phyloP scores from a whole-genome alignment of 1,140 invertebrate species.

The Zaprionus ornatus region DNA sequence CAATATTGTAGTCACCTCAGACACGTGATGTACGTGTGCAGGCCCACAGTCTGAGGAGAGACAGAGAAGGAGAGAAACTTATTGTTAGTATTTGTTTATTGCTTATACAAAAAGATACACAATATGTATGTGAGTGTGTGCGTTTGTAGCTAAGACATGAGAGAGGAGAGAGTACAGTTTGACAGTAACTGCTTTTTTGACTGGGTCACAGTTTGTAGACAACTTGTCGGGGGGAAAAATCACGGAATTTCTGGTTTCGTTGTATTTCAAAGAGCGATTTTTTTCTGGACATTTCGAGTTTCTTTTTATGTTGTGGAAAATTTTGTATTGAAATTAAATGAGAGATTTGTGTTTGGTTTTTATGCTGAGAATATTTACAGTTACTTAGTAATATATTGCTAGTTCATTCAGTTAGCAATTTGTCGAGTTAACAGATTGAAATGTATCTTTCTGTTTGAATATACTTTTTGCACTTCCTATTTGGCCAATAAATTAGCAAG shows the following conservation, averaged over 20 bases:
- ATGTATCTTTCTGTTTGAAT: background rate
- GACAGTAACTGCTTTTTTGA: background rate
- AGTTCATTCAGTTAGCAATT: background rate
- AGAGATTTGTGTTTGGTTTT: background rate
- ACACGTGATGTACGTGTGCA: conserved; percentile 58
- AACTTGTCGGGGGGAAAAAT: background rate
- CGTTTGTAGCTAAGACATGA: conserved; percentile 5
- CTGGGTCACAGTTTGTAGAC: conserved; percentile 2
- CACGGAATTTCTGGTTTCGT: background rate
- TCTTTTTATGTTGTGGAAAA: background rate
- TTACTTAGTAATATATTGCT: background rate
- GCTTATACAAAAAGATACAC: conserved; percentile 28
- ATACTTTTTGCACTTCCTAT: conserved; percentile 13
- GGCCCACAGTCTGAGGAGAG: conserved; percentile 20
- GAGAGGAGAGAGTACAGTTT: conserved; percentile 21
- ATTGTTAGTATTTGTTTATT: conserved; percentile 26
- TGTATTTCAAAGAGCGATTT: background rate
- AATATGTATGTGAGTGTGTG: background rate
- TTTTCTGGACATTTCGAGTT: conserved; percentile 13
- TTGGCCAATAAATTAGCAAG: conserved; percentile 3
- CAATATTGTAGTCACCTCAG: conserved; percentile 48
- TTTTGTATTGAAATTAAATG: background rate
- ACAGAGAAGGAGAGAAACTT: conserved; percentile 1
- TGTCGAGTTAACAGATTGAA: background rate
- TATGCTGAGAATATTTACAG: background rate